Conservation (phyloP, 1,140 invertebrate species). For the Pachyrhynchus sulphureomaculatus region DNA sequence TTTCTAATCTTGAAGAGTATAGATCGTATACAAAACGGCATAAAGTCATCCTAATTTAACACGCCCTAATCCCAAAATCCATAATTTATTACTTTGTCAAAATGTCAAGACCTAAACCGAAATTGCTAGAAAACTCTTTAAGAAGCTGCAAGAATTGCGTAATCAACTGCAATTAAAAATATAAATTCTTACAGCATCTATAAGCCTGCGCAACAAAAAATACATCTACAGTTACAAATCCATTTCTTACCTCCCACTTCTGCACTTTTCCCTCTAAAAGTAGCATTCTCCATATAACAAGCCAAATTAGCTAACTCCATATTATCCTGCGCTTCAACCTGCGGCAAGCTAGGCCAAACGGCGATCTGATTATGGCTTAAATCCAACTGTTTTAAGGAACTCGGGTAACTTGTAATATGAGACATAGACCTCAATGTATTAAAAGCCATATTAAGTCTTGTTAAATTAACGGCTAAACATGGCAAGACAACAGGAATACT, state of each 20-base stretch:
- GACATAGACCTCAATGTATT: constrained; percentile 86
- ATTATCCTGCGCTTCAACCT: constrained; percentile 63
- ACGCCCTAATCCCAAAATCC: no score
- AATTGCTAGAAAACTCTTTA: no score
- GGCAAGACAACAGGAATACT: constrained; percentile 83
- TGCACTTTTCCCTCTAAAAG: constrained; percentile 47
- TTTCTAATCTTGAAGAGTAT: no score
- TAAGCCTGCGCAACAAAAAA: no score
- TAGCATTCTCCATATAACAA: constrained; percentile 57
- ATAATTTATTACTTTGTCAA: no score
- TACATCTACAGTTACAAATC: no score
- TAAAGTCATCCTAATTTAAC: no score
- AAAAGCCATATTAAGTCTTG: constrained; percentile 86
- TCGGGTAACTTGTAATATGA: constrained; percentile 86
- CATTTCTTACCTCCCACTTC: constrained; percentile 53
- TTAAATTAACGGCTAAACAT: constrained; percentile 83
- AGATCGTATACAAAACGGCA: no score
- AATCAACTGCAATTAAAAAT: no score
- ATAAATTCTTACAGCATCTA: no score
- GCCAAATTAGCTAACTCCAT: constrained; percentile 62
- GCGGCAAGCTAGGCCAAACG: constrained; percentile 82
- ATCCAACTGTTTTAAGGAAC: constrained; percentile 86
- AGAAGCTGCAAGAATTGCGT: no score
- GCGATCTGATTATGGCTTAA: constrained; percentile 90
- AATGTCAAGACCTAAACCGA: no score